Base-by-base conservation (phyloP, 2,888 invertebrate species). In the Drosophila acutilabella region DNA sequence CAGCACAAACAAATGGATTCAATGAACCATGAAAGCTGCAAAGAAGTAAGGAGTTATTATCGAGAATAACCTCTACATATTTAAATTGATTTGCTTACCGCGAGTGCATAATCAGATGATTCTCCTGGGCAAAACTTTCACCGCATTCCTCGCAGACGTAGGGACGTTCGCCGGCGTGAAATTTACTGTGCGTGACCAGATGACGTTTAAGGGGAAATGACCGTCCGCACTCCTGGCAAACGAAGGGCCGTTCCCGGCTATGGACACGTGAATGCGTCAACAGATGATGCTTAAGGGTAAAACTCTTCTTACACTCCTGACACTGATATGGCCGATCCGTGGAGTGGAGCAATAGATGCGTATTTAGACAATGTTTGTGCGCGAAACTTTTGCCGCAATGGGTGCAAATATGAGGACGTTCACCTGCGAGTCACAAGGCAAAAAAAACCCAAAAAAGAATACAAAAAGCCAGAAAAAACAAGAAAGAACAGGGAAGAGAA, bases 1-100 rank as follows among this genome's bases (percentile, higher is more conserved):
- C 97, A 58, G 96, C 95, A 92, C 99, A 99, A 80, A 96, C 96
- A 93, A 98, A 99, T 11, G 99, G 98, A 89, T 98, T 97, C 88
- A 98, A 95, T 7, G 98, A 98, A n/a, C 98, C 98, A 93, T 98
- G 98, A 93, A 98, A 98, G 72, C 98, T 92, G 62, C 40, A 47
- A 30, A 30, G 16, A 11, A 11, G 2, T 8, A 5, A 14, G 4
- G 6, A 26, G 30, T 20, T 4, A 16, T 18, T 20, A 13, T 33
- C 11, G 7, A 0, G 1, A 18, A 16, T 5, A 16, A 11, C n/a
- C 13, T 18, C 2, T 6, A 14, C 30, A 8, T 18, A 14, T 1
- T n/a, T 30, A 8, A 2, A 30, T 8, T 5, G 1, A 4, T 7
- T 10, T 23, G 71, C 68, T 89, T 85, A 92, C 92, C 92, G 90